These are phyloP conservation scores for Tetropium fuscum DNA, from an alignment of 2,888 invertebrate genomes.

Conservation along the genomic window DNA sequence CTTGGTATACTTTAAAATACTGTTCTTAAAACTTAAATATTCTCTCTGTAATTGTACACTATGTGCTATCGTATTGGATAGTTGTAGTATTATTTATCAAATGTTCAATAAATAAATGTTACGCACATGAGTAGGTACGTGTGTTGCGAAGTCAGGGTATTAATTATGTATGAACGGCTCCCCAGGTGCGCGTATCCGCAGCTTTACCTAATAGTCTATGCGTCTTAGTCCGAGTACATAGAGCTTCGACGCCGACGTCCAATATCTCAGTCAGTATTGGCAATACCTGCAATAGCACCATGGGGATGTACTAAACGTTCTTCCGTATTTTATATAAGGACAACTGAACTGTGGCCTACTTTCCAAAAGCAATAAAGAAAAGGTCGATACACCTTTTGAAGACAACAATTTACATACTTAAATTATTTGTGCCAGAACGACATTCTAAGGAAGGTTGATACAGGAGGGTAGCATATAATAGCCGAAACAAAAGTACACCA, in stretches of 20 bases:
- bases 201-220: slow-evolving; percentile 58
- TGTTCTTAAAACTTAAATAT: too few relatives aligned
- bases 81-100: too few relatives aligned
- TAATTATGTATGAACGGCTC: slow-evolving; percentile 57
- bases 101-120: background rate
- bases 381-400: too few relatives aligned
- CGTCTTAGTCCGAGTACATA: slow-evolving; percentile 45
- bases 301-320: slow-evolving; percentile 50
- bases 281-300: slow-evolving; percentile 48
- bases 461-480: too few relatives aligned
- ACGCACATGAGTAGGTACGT: slow-evolving; percentile 5
- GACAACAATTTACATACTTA: too few relatives aligned
- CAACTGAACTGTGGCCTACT: background rate
- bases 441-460: too few relatives aligned
- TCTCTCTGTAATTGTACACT: too few relatives aligned
- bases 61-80: too few relatives aligned
- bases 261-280: slow-evolving; percentile 36
- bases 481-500: too few relatives aligned
- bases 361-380: too few relatives aligned
- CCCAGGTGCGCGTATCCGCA: slow-evolving; percentile 57
- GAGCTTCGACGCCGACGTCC: slow-evolving; percentile 31
- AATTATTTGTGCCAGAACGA: too few relatives aligned
- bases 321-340: slow-evolving; percentile 26
- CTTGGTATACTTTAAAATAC: too few relatives aligned
- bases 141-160: slow-evolving; percentile 39